These are phyloP conservation scores for Mnemiopsis leidyi DNA, from an alignment of 37 sponge, comb jelly and placozoan genomes.

Conservation along the genomic window DNA sequence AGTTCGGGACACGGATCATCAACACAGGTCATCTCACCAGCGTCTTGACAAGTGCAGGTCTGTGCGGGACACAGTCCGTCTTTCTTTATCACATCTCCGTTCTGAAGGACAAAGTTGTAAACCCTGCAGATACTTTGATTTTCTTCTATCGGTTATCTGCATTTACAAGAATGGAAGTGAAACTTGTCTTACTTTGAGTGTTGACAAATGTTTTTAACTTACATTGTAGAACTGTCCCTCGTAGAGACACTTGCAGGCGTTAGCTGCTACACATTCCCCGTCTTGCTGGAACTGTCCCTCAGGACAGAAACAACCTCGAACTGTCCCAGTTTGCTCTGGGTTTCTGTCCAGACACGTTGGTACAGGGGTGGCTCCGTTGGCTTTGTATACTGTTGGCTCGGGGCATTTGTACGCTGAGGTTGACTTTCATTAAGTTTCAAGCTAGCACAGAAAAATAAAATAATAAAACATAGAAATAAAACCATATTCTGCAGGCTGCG, in stretches of 20 bases:
- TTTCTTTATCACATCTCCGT: neutral
- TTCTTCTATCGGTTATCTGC: no score
- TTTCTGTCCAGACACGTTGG: conserved; percentile 25
- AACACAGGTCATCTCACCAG: conserved; percentile 4
- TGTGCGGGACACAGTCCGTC: neutral
- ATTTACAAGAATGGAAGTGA: no score
- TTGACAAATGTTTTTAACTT: no score
- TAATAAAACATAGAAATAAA: no score
- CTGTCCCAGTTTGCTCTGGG: neutral
- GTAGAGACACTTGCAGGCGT: conserved; percentile 54
- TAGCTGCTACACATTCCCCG: conserved; percentile 1
- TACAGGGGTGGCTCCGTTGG: neutral
- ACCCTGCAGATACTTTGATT: no score
- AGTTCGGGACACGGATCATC: neutral
- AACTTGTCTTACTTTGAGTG: no score
- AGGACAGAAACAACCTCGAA: conserved; percentile 25
- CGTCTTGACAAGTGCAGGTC: neutral
- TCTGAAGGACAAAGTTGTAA: neutral
- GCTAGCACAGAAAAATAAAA: no score
- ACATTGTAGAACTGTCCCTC: conserved; percentile 36
- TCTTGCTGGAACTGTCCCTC: conserved; percentile 11
- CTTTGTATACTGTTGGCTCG: neutral
- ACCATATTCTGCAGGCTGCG: no score
- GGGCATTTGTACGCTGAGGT: conserved; percentile 50
- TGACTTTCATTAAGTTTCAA: no score